phyloP scores from a whole-genome alignment of 2,888 invertebrate genomes.

The Lysandra bellargus region DNA sequence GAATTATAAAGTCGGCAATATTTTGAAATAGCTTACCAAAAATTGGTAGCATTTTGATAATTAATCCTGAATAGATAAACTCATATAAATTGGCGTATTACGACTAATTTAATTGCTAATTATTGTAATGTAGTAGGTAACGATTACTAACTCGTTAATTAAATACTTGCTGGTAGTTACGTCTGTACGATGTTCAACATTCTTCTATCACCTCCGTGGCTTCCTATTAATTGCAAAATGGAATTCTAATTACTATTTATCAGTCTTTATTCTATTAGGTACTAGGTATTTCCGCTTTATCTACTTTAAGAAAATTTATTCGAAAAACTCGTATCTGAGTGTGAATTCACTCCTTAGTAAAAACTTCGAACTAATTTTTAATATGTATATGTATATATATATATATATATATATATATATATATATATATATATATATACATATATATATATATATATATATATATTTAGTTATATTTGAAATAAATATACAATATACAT shows the following conservation, averaged over 20 bases:
- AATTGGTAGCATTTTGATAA: neutral
- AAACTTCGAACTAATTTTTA: neutral
- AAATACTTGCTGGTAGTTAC: neutral
- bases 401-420: no score
- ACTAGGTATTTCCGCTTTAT: neutral
- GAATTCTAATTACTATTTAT: constrained; percentile 11
- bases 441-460: no score
- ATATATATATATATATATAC: no score
- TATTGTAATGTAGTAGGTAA: constrained; percentile 1
- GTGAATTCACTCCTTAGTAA: neutral
- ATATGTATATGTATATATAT: no score
- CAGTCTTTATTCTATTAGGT: neutral
- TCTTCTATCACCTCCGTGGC: neutral
- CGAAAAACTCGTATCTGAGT: neutral
- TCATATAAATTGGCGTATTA: neutral
- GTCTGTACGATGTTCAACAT: constrained; percentile 4
- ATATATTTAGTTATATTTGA: no score
- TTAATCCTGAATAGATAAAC: neutral
- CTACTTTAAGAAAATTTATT: neutral
- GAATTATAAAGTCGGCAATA: neutral
- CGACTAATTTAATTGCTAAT: neutral
- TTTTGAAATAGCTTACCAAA: neutral
- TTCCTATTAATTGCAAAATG: neutral
- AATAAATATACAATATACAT: no score
- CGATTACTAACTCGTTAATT: neutral